Conservation (phyloP, 1,140 invertebrate genomes). For the Orussus abietinus region DNA sequence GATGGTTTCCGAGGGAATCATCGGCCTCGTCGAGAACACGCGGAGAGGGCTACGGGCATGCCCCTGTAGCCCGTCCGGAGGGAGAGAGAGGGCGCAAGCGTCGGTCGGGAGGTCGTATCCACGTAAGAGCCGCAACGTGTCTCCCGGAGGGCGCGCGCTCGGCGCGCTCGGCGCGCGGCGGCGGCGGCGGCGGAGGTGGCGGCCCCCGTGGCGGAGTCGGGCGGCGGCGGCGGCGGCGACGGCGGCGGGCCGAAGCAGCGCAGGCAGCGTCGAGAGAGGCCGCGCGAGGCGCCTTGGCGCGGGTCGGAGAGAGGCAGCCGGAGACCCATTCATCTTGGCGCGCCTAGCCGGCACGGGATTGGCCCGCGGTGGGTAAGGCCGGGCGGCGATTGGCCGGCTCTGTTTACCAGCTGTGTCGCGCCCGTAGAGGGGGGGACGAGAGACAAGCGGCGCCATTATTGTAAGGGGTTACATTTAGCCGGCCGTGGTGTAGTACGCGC, state of each 20-base stretch:
- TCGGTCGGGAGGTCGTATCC: slow-evolving; percentile 2
- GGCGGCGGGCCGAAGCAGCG: too few species aligned
- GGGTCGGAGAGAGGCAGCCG: slow-evolving; percentile 15
- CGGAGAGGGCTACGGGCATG: background rate
- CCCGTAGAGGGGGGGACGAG: slow-evolving; percentile 51
- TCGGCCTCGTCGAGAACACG: too few species aligned
- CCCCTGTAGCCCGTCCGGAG: background rate
- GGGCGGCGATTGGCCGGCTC: slow-evolving; percentile 44
- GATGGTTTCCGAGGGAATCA: too few species aligned
- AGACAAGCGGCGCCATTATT: slow-evolving; percentile 62
- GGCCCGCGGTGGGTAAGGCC: slow-evolving; percentile 37
- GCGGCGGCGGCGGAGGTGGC: slow-evolving; percentile 17
- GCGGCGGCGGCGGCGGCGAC: slow-evolving; percentile 7
- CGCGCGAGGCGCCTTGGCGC: slow-evolving; percentile 12
- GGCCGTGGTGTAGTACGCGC: slow-evolving; percentile 58
- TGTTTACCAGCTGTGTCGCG: slow-evolving; percentile 53
- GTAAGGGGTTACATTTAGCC: slow-evolving; percentile 57
- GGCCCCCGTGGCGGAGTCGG: slow-evolving; percentile 1
- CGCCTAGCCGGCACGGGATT: slow-evolving; percentile 44
- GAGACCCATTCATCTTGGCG: slow-evolving; percentile 54
- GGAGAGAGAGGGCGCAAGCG: background rate
- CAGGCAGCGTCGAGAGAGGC: too few species aligned
- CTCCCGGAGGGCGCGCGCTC: slow-evolving; percentile 3
- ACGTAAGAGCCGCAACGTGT: slow-evolving; percentile 26
- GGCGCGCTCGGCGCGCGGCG: slow-evolving; percentile 6